Percentiles rank a stretch among this genome's conserved stretches.
phyloP scores from a whole-genome alignment of 2,113 vertebrate species.

The Dascyllus trimaculatus region DNA sequence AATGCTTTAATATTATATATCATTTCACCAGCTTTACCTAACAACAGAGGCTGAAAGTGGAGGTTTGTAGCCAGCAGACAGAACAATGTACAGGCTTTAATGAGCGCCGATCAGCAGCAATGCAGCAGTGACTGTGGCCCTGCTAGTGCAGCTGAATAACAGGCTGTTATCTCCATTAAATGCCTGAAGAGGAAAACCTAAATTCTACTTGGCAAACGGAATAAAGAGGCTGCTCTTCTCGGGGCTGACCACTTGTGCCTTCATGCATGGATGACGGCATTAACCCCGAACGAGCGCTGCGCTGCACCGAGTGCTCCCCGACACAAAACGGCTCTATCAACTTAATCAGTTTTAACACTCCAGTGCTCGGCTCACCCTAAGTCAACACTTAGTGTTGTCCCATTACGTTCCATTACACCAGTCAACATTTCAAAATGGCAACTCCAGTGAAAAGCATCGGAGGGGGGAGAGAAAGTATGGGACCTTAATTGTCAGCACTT shows the following conservation, averaged over 20 bases:
- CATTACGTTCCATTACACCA: conserved; percentile 60
- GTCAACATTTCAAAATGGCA: conserved; percentile 56
- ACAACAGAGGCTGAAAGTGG: conserved; percentile 17
- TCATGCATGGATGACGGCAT: conserved; percentile 64
- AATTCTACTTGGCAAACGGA: conserved; percentile 71
- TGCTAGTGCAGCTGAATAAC: conserved; percentile 55
- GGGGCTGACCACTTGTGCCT: conserved; percentile 66
- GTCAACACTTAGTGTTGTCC: conserved; percentile 67
- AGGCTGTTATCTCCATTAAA: conserved; percentile 73
- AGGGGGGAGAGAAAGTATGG: background rate
- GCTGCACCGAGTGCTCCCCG: conserved; percentile 3
- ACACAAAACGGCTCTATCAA: conserved; percentile 47
- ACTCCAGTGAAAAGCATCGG: conserved; percentile 19
- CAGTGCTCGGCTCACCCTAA: conserved; percentile 55
- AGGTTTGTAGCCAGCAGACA: conserved; percentile 32
- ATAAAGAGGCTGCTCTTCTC: conserved; percentile 59
- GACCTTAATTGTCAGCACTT: conserved; percentile 36
- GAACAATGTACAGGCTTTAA: conserved; percentile 44
- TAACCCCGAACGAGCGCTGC: conserved; percentile 57
- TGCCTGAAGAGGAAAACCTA: conserved; percentile 65
- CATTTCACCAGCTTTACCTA: background rate
- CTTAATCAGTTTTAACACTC: conserved; percentile 71
- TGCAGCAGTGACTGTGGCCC: conserved; percentile 5
- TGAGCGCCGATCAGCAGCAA: conserved; percentile 52
- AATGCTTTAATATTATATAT: background rate